A percentile compares a stretch with the other conserved stretches of the same genome.
These are phyloP conservation scores for Petrolisthes manimaculis DNA, from an alignment of 2,888 invertebrate genomes.

Conservation along the genomic window DNA sequence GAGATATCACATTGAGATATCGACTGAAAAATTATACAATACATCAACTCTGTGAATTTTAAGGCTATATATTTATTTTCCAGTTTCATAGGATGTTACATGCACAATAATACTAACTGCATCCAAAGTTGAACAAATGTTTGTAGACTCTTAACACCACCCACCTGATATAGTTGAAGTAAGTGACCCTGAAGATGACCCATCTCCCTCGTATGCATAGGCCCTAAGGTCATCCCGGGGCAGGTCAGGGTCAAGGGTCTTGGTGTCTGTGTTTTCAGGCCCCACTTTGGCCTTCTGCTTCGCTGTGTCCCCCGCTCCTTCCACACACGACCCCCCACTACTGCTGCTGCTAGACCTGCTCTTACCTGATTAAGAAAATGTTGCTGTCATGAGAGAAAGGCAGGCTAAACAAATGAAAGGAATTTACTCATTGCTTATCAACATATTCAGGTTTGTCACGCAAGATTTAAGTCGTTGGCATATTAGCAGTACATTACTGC, in stretches of 20 bases:
- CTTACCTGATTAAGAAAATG: not conserved
- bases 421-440: too few relatives aligned
- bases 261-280: not conserved
- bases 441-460: too few relatives aligned
- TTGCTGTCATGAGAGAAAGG: not conserved
- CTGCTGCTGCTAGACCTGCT: slow-evolving; percentile 1
- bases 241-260: slow-evolving; percentile 31
- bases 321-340: not conserved
- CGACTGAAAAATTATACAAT: too few relatives aligned
- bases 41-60: too few relatives aligned
- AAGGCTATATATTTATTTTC: too few relatives aligned
- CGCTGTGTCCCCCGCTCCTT: not conserved
- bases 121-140: too few relatives aligned
- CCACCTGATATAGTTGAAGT: slow-evolving; percentile 46
- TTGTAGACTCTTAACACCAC: not conserved
- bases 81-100: not conserved
- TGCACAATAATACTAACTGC: too few relatives aligned
- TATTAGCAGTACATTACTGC: too few relatives aligned
- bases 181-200: slow-evolving; percentile 43
- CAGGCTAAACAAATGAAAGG: not conserved
- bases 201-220: slow-evolving; percentile 51
- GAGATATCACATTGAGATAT: too few relatives aligned
- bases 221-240: slow-evolving; percentile 48
- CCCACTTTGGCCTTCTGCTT: not conserved
- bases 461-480: too few relatives aligned